These are phyloP conservation scores for Alcedo quadribrachys DNA, from an alignment of 2,797 vertebrate genomes.

Conservation along the genomic window DNA sequence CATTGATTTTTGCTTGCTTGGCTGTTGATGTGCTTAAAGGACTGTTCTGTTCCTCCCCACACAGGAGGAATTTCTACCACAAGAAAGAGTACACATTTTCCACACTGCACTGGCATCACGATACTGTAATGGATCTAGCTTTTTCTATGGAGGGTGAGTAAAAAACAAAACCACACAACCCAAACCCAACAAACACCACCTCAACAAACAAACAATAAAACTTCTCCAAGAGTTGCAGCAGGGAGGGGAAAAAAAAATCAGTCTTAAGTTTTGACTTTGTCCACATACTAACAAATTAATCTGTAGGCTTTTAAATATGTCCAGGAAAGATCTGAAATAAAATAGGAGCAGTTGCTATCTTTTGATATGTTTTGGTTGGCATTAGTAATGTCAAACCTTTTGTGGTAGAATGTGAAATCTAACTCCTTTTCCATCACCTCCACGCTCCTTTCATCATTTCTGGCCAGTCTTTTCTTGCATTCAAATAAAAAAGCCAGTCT, in stretches of 20 bases:
- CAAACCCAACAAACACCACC: too few species aligned
- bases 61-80: slow-evolving; percentile 91
- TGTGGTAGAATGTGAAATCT: neutral
- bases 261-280: neutral
- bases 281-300: neutral
- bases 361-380: neutral
- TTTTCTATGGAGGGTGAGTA: slow-evolving; percentile 90
- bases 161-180: neutral
- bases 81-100: slow-evolving; percentile 88
- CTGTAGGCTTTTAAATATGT: neutral
- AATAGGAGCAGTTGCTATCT: neutral
- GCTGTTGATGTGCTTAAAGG: neutral
- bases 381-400: neutral
- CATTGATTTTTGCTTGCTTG: neutral
- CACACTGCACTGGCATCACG: slow-evolving; percentile 93
- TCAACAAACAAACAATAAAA: neutral
- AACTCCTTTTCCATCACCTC: neutral
- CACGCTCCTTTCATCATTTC: neutral
- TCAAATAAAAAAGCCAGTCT: neutral
- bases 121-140: slow-evolving; percentile 85
- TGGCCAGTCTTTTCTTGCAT: neutral
- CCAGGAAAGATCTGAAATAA: neutral
- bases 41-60: neutral
- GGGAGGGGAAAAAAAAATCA: neutral
- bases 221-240: neutral